Conservation (phyloP, 2,113 vertebrate species). For the Albula goreensis region DNA sequence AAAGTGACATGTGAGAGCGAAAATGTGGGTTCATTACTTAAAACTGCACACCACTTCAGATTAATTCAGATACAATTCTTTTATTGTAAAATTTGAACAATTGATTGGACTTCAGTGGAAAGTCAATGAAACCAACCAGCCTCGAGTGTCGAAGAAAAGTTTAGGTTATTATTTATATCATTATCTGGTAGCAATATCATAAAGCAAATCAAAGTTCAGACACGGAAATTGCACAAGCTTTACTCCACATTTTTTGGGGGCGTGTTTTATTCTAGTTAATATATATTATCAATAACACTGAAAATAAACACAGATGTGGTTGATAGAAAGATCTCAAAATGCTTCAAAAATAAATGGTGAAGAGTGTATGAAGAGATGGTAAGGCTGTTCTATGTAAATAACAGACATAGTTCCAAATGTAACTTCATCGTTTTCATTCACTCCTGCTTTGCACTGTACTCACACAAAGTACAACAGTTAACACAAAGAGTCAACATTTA, state of each 20-base stretch:
- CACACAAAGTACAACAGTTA: background rate
- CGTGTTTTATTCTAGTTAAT: background rate
- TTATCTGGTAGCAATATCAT: background rate
- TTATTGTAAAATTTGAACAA: slow-evolving; percentile 1
- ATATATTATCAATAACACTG: background rate
- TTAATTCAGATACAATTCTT: background rate
- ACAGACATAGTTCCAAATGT: background rate
- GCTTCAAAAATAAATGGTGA: background rate
- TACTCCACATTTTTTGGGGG: background rate
- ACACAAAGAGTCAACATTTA: background rate
- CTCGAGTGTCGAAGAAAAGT: background rate
- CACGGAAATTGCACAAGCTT: background rate
- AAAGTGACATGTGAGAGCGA: background rate
- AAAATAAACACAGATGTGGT: background rate
- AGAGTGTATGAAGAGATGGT: background rate
- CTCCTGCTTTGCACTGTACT: background rate
- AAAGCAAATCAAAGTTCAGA: background rate
- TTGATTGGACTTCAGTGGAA: background rate
- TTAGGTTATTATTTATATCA: background rate
- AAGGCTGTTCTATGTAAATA: background rate
- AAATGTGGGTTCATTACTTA: background rate
- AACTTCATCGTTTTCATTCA: background rate
- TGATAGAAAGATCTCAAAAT: background rate
- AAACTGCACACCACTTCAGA: background rate
- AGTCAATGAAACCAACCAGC: background rate